Percentiles rank a stretch among this genome's conserved stretches.
These are phyloP conservation scores for Epinotia ramella DNA, from an alignment of 2,888 invertebrate species.

Conservation along the genomic window DNA sequence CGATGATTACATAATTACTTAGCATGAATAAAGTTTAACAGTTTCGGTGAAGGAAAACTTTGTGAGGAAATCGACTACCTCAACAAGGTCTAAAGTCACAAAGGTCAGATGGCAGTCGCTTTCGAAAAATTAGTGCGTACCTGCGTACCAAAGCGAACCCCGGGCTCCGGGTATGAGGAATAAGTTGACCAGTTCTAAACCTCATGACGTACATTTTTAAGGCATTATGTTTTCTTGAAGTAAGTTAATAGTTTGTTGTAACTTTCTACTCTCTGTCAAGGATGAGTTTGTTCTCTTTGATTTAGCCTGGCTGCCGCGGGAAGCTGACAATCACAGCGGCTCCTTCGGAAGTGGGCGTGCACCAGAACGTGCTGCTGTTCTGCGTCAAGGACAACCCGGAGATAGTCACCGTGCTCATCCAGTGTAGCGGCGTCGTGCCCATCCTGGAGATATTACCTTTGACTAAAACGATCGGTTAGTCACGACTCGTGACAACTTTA, in stretches of 20 bases:
- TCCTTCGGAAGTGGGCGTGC: conserved; percentile 68
- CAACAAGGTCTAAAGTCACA: no score
- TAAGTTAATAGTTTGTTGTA: no score
- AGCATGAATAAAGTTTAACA: background rate
- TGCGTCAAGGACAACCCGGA: conserved; percentile 86
- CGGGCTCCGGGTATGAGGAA: no score
- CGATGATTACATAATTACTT: background rate
- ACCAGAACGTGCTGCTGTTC: conserved; percentile 66
- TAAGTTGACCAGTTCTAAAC: background rate
- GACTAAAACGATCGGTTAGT: conserved; percentile 72
- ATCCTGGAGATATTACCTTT: conserved; percentile 78
- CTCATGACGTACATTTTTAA: background rate
- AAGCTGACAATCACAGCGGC: conserved; percentile 73
- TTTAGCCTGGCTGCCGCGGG: conserved; percentile 73
- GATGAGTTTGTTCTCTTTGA: background rate
- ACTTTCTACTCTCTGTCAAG: no score
- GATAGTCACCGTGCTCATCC: conserved; percentile 79
- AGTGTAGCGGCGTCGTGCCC: conserved; percentile 81
- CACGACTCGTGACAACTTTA: background rate
- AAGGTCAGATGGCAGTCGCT: no score
- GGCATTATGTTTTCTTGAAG: background rate
- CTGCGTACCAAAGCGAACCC: no score
- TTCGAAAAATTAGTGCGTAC: no score
- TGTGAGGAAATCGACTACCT: no score
- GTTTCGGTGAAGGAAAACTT: no score